These are phyloP conservation scores for Astreopora myriophthalma DNA, from an alignment of 64 coral and sea anemone species.

Conservation along the genomic window DNA sequence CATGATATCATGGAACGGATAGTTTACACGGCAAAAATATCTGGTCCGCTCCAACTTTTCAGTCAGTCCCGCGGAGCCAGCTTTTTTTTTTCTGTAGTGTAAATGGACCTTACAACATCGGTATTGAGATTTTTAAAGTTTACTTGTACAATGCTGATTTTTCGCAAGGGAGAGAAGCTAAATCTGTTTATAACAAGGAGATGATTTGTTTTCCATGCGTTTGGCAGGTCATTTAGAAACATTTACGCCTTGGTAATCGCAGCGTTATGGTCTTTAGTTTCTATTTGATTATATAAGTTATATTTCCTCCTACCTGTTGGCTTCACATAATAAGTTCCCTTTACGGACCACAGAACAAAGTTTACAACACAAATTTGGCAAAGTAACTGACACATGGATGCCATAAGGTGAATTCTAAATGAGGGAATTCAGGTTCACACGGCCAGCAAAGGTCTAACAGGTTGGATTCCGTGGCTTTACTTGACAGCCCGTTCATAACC, in stretches of 20 bases:
- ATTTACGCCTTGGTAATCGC: not conserved
- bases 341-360: constrained; percentile 8
- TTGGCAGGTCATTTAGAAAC: not conserved
- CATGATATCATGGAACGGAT: too few species aligned
- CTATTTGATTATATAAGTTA: not conserved
- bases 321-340: constrained; percentile 27
- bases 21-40: too few species aligned
- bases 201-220: not conserved
- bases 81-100: too few species aligned
- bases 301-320: constrained; percentile 20
- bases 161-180: too few species aligned
- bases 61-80: too few species aligned
- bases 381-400: not conserved
- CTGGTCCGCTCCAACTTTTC: too few species aligned
- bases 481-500: not conserved
- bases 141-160: too few species aligned
- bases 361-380: not conserved
- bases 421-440: not conserved
- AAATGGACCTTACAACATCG: too few species aligned
- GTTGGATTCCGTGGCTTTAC: not conserved
- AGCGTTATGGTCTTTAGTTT: not conserved
- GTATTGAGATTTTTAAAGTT: too few species aligned
- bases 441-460: not conserved
- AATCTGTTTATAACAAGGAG: not conserved
- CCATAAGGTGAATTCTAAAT: not conserved